These are phyloP conservation scores for Galaxea fascicularis DNA, from an alignment of 92 coral and sea anemone species.

Conservation along the genomic window DNA sequence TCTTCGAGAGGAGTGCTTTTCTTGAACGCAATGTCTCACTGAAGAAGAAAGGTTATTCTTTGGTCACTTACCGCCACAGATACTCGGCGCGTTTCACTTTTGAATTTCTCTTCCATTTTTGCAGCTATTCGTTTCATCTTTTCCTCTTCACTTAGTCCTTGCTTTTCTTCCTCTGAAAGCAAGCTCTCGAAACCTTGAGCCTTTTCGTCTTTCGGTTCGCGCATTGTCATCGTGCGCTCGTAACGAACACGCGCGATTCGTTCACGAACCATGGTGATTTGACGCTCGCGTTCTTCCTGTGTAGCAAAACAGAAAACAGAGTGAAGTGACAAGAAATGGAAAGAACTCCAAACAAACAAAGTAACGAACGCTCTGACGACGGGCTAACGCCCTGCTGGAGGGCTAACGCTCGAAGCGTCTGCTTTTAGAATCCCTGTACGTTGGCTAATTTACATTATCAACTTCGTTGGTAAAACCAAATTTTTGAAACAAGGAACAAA, in stretches of 20 bases:
- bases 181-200: conserved; percentile 91
- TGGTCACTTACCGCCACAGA: conserved; percentile 42
- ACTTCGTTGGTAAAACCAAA: no score
- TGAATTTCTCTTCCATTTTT: conserved; percentile 97
- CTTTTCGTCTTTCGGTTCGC: conserved; percentile 82
- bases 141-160: conserved; percentile 90
- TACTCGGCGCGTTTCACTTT: conserved; percentile 81
- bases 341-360: background rate
- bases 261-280: conserved; percentile 94
- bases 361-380: no score
- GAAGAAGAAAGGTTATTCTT: background rate
- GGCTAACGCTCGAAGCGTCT: no score
- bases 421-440: no score
- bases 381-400: no score
- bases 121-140: conserved; percentile 97
- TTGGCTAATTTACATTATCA: no score
- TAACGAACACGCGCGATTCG: conserved; percentile 95
- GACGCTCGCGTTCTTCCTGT: conserved; percentile 97
- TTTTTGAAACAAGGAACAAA: no score
- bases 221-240: conserved; percentile 98
- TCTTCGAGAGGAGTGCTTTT: no score
- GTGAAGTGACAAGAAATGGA: background rate
- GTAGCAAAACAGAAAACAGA: background rate
- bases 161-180: conserved; percentile 85
- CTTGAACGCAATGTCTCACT: background rate